phyloP scores from a whole-genome alignment of 2,797 vertebrate species.

The Acanthornis magna region DNA sequence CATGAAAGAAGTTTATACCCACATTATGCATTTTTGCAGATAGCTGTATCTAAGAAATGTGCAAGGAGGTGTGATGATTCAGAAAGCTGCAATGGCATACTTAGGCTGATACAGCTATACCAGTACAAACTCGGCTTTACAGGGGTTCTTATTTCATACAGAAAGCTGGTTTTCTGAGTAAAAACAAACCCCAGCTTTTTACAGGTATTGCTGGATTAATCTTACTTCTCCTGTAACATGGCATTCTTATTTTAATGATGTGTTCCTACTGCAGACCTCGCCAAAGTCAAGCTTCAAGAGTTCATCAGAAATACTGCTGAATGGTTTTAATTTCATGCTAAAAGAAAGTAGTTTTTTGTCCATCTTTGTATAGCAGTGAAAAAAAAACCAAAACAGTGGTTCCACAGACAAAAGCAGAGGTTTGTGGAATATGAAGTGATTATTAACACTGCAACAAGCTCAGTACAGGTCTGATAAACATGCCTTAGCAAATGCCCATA shows the following conservation, averaged over 20 bases:
- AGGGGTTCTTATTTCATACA: background rate
- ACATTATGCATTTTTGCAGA: background rate
- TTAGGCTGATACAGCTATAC: background rate
- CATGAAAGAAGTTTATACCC: background rate
- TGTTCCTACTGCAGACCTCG: background rate
- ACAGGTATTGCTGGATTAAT: background rate
- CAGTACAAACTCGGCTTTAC: background rate
- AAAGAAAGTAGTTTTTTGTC: background rate
- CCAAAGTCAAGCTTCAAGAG: background rate
- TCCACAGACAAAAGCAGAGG: slow-evolving; percentile 32
- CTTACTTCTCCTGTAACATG: background rate
- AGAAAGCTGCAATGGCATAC: background rate
- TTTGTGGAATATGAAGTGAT: slow-evolving; percentile 35
- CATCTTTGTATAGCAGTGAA: background rate
- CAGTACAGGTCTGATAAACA: slow-evolving; percentile 3
- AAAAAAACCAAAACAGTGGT: background rate
- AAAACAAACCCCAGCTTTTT: background rate
- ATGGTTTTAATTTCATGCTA: background rate
- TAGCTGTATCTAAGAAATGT: rapidly evolving
- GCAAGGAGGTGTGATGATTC: background rate
- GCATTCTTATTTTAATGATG: slow-evolving; percentile 6
- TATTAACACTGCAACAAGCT: slow-evolving; percentile 37
- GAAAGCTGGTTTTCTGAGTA: background rate
- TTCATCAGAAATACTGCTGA: background rate
- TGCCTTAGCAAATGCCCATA: slow-evolving; percentile 35